These are phyloP conservation scores for Philaethria dido DNA, from an alignment of 2,888 invertebrate species.

Conservation along the genomic window DNA sequence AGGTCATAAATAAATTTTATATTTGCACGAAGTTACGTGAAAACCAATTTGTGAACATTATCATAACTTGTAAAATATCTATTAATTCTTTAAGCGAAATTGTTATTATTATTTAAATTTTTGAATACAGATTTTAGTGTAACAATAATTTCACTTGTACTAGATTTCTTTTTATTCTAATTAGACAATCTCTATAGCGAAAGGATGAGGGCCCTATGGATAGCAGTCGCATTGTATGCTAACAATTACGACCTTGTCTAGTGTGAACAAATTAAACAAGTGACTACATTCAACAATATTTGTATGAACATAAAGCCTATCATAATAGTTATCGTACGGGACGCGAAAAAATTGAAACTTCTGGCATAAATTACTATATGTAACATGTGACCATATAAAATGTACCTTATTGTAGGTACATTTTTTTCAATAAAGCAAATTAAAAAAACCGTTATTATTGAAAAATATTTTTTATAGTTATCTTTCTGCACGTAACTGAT, in stretches of 20 bases:
- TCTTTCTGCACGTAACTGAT: background rate
- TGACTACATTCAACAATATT: constrained; percentile 70
- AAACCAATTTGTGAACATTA: too few species aligned
- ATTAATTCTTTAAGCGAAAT: too few species aligned
- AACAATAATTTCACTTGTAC: background rate
- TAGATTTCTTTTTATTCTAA: background rate
- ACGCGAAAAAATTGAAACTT: constrained; percentile 27
- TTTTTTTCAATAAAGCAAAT: too few species aligned
- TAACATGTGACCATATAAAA: background rate
- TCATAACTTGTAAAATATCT: too few species aligned
- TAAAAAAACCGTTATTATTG: background rate
- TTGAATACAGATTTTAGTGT: background rate
- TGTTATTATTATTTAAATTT: background rate
- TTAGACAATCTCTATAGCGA: background rate
- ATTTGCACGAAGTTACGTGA: too few species aligned
- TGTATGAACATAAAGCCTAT: constrained; percentile 66
- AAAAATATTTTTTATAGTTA: background rate
- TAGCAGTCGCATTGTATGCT: constrained; percentile 49
- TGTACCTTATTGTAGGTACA: too few species aligned
- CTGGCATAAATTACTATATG: background rate
- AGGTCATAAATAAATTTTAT: too few species aligned
- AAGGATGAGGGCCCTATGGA: constrained; percentile 5
- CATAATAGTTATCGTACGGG: constrained; percentile 49
- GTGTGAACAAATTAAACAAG: constrained; percentile 76
- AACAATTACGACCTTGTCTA: constrained; percentile 68